A percentile compares a stretch with the other conserved stretches of the same genome.
These are phyloP conservation scores for Neoscelio sp. DNA, from an alignment of 2,888 invertebrate species.

Conservation along the genomic window DNA sequence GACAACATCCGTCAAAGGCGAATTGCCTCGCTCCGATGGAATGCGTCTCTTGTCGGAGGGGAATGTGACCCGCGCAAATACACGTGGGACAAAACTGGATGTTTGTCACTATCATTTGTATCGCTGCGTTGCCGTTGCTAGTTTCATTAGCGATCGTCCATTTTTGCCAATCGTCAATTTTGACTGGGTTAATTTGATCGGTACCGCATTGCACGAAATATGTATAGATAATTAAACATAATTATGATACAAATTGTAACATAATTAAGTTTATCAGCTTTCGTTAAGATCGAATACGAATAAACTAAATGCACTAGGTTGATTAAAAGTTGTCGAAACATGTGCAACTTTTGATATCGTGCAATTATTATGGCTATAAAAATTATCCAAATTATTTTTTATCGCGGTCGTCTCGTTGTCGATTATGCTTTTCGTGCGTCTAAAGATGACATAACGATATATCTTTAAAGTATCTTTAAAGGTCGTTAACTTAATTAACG, in stretches of 20 bases:
- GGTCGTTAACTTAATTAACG: constrained; percentile 82
- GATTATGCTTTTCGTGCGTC: neutral
- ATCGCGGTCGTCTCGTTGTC: neutral
- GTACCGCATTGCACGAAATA: too few relatives aligned
- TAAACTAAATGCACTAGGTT: too few relatives aligned
- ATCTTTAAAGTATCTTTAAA: constrained; percentile 71
- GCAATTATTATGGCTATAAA: too few relatives aligned
- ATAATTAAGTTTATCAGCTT: too few relatives aligned
- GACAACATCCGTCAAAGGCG: constrained; percentile 69
- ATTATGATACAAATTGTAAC: too few relatives aligned
- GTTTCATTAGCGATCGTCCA: constrained; percentile 47
- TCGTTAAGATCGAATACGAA: too few relatives aligned
- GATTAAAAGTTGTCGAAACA: too few relatives aligned
- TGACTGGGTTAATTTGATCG: too few relatives aligned
- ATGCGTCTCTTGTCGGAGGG: constrained; percentile 34
- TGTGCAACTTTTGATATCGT: too few relatives aligned
- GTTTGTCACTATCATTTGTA: constrained; percentile 54
- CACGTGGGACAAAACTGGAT: constrained; percentile 51
- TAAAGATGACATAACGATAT: neutral
- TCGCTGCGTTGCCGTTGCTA: constrained; percentile 27
- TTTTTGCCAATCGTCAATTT: too few relatives aligned
- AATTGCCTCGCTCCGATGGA: constrained; percentile 61
- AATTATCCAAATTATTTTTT: neutral
- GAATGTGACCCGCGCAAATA: constrained; percentile 45
- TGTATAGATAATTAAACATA: too few relatives aligned